Percentiles rank a stretch among this genome's conserved stretches.
Evolutionary conservation across 30 jellyfish, hydroid and myxozoan genomes (phyloP).

Genomic region (Aurelia aurita): DNA sequence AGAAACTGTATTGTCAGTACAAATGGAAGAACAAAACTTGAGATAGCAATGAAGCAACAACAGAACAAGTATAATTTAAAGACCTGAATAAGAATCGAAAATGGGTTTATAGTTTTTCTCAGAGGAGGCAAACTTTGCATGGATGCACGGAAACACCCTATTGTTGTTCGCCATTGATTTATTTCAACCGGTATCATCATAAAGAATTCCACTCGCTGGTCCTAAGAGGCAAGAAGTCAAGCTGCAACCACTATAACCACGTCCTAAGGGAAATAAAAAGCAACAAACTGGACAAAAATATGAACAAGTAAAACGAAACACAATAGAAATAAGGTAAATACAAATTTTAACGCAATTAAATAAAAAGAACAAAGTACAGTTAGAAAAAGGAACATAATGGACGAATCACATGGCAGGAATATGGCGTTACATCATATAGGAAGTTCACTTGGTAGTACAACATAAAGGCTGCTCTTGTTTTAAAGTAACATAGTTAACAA

Average conservation of each 20-base stretch:
- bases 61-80: constrained; percentile 20
- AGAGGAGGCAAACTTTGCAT: constrained; percentile 19
- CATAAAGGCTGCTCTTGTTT: too few relatives aligned
- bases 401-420: too few relatives aligned
- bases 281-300: neutral
- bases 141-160: constrained; percentile 62
- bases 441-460: too few relatives aligned
- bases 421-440: too few relatives aligned
- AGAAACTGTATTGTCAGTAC: constrained; percentile 24
- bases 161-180: constrained; percentile 65
- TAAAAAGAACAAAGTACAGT: too few relatives aligned
- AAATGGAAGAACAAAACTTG: constrained; percentile 40
- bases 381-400: too few relatives aligned
- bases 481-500: too few relatives aligned
- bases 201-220: constrained; percentile 51
- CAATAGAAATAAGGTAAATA: too few relatives aligned
- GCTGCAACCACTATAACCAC: constrained; percentile 22
- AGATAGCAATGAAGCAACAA: constrained; percentile 55
- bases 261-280: constrained; percentile 7
- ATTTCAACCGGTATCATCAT: constrained; percentile 61
- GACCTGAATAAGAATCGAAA: constrained; percentile 36
- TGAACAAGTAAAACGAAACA: too few relatives aligned
- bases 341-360: too few relatives aligned
- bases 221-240: constrained; percentile 23
- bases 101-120: constrained; percentile 29